Base-by-base conservation (phyloP, 2,888 invertebrate genomes). In the Amphipoea lucens region DNA sequence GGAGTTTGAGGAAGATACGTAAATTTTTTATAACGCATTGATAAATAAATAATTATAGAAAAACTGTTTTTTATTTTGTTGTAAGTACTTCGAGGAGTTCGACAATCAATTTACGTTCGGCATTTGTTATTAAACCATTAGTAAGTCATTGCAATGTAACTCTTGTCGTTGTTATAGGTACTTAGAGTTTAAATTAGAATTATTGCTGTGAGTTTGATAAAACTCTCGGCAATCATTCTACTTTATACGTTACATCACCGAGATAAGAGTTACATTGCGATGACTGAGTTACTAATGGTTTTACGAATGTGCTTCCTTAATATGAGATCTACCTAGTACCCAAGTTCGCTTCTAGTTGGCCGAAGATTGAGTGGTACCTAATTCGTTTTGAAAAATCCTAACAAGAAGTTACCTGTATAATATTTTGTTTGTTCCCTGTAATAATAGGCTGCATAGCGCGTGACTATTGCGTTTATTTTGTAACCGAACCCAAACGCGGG, bases 1-100 rank as follows among this genome's bases (percentile, higher is more conserved):
- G 20, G 86, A 79, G 36, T 36, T 36, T 5, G 40, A 40, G 17
- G 67, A 80, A 57, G 76, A 80, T 23, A 70, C 6, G 54, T 17
- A 78, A 60, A 60, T 60, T 60, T 4, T 60, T 57, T 12, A 60
- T n/a, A 11, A 60, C 11, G 1, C 17, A 3, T 62, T 76, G 70
- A 57, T 78, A 14, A 69, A 74, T 74, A 17, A 69, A 74, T 74
- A n/a, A 51, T 36, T n/a, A n/a, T 29, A 36, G 3, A 45, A 60
- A 70, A 74, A 9, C 2, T 14, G 4, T 17, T 0, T 73, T 77
- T 77, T 9, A 67, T 62, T 76, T 17, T 40, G 7, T 23, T 3
- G 11, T 17, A 29, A 1, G 14, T 17, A 29, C 23, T 51, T 11
- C 23, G 17, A 14, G 12, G 7, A 12, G 14, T 54, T 65, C 9